phyloP scores from a whole-genome alignment of 2,113 vertebrate genomes.

The Tyto alba region DNA sequence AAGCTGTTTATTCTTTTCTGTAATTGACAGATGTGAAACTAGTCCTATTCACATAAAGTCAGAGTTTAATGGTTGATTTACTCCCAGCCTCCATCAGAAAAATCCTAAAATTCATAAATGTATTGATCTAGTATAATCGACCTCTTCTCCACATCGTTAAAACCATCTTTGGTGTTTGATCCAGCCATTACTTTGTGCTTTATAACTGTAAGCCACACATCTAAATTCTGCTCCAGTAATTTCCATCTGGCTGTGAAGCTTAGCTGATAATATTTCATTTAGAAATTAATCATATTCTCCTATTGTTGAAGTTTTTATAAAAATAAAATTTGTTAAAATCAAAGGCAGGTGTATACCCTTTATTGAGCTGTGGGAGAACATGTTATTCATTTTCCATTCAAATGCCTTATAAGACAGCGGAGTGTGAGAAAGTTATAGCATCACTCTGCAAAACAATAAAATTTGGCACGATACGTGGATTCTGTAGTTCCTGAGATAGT shows the following conservation, averaged over 20 bases:
- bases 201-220: not conserved
- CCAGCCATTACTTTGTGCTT: not conserved
- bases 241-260: not conserved
- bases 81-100: not conserved
- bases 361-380: not conserved
- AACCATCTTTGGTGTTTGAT: not conserved
- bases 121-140: not conserved
- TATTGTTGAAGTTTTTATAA: not conserved
- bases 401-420: not conserved
- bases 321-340: not conserved
- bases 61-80: not conserved
- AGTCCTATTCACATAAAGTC: not conserved
- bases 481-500: conserved; percentile 22
- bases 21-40: not conserved
- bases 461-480: not conserved
- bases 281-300: not conserved
- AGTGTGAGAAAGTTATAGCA: conserved; percentile 27
- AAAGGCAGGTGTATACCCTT: not conserved
- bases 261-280: not conserved
- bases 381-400: not conserved
- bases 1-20: not conserved
- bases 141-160: not conserved
- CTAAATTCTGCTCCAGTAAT: not conserved
- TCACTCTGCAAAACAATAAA: not conserved
- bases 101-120: not conserved